Evolutionary conservation across 2,113 vertebrate genomes (phyloP).

Genomic region (Acrocephalus kingi): DNA sequence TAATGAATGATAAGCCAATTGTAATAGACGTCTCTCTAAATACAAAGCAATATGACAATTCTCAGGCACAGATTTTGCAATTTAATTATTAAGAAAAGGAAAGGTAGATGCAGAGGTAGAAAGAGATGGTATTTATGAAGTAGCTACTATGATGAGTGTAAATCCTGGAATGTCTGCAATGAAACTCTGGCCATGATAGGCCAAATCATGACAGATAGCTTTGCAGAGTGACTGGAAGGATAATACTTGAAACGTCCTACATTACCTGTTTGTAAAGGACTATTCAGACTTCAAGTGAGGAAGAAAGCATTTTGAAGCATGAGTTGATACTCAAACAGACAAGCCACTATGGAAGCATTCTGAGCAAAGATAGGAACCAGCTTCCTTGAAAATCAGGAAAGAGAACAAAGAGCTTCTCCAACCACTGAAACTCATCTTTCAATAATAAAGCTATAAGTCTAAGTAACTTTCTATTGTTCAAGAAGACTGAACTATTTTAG

Average conservation of each 20-base stretch:
- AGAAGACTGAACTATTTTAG: not conserved
- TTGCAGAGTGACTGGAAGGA: not conserved
- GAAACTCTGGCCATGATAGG: not conserved
- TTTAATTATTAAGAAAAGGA: not conserved
- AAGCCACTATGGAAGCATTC: not conserved
- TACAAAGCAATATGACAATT: not conserved
- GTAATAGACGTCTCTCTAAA: not conserved
- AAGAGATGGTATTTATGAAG: not conserved
- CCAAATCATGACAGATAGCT: not conserved
- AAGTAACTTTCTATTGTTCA: not conserved
- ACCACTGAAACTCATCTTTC: not conserved
- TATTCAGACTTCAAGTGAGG: not conserved
- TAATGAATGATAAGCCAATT: not conserved
- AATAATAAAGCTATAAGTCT: not conserved
- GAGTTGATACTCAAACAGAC: not conserved
- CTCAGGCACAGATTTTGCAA: not conserved
- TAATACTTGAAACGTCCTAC: not conserved
- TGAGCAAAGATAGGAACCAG: not conserved
- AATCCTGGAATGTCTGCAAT: not conserved
- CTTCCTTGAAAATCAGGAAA: not conserved
- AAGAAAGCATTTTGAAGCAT: not conserved
- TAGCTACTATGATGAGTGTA: not conserved
- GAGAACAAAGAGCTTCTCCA: not conserved
- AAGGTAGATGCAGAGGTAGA: not conserved
- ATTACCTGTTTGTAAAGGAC: not conserved